phyloP scores from a whole-genome alignment of 2,888 invertebrate species.

The Conops quadrifasciatus region DNA sequence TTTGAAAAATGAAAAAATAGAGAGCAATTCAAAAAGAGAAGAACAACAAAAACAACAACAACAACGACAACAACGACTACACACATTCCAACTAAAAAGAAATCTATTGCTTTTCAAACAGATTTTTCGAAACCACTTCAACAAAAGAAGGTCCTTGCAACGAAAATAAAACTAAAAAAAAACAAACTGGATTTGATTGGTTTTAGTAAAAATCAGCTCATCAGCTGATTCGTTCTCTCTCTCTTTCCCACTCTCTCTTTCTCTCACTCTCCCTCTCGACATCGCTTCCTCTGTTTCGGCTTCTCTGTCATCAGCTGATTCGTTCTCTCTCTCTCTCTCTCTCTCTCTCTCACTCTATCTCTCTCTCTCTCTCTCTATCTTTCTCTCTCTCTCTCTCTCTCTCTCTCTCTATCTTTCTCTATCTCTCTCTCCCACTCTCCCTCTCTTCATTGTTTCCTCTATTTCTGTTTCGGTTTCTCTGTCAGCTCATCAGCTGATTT shows the following conservation, averaged over 20 bases:
- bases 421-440: background rate
- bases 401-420: background rate
- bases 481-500: background rate
- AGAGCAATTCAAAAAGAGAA: too few species aligned
- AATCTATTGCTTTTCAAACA: too few species aligned
- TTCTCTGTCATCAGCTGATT: background rate
- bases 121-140: too few species aligned
- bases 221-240: background rate
- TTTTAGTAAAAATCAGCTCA: too few species aligned
- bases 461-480: background rate
- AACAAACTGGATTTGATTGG: too few species aligned
- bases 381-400: background rate
- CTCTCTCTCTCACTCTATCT: background rate
- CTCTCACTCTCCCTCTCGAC: background rate
- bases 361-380: background rate
- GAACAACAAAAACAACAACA: too few species aligned
- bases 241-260: conserved; percentile 1
- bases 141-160: too few species aligned
- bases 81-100: too few species aligned
- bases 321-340: conserved; percentile 2
- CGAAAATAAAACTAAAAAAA: too few species aligned
- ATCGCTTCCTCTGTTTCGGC: background rate
- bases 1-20: too few species aligned
- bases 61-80: too few species aligned
- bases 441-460: background rate